phyloP scores from a whole-genome alignment of 2,797 vertebrate genomes.

The Macrochelys suwanniensis region DNA sequence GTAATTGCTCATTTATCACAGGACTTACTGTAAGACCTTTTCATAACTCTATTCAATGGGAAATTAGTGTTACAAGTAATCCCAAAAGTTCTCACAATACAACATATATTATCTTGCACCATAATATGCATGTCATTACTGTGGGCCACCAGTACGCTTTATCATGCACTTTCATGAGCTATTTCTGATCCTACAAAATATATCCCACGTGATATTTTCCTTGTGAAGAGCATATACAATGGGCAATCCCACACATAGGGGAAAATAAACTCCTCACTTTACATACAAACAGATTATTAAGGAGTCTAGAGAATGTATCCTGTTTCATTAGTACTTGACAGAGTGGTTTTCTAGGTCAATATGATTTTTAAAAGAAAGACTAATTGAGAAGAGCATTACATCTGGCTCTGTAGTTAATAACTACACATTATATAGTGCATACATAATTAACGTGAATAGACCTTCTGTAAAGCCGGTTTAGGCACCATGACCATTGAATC shows the following conservation, averaged over 20 bases:
- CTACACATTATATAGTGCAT: not conserved
- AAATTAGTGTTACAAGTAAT: not conserved
- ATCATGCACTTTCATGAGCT: not conserved
- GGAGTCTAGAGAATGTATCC: not conserved
- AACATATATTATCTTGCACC: not conserved
- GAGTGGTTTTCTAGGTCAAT: not conserved
- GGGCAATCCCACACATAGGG: not conserved
- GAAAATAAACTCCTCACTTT: not conserved
- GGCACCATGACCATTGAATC: not conserved
- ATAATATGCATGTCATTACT: not conserved
- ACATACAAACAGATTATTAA: not conserved
- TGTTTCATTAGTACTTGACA: not conserved
- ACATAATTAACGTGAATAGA: not conserved
- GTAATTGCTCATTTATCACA: slow-evolving; percentile 5
- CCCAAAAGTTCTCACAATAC: not conserved
- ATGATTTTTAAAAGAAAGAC: not conserved
- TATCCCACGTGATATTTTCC: not conserved
- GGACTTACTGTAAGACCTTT: not conserved
- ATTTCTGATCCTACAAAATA: not conserved
- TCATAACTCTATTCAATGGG: not conserved
- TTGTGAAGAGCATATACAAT: not conserved
- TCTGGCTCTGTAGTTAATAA: not conserved
- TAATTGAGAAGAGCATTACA: not conserved
- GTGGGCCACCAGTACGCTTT: not conserved
- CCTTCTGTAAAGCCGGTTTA: not conserved